Percentiles rank a stretch among this genome's conserved stretches.
Evolutionary conservation across 2,797 vertebrate genomes (phyloP).

Genomic region (Pempheris klunzingeri): DNA sequence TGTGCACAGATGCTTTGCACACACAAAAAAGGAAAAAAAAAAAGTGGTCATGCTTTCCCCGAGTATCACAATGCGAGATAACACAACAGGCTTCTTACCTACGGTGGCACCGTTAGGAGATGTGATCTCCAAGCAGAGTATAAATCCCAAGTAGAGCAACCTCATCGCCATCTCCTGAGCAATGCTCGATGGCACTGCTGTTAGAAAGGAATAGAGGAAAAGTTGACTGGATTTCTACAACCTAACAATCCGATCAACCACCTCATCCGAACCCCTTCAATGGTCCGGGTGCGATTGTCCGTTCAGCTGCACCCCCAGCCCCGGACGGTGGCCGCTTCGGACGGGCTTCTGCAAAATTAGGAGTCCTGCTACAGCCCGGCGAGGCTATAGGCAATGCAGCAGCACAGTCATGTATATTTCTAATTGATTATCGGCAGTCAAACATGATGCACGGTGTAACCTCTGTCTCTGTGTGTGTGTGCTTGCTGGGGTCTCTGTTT

Average conservation of each 20-base stretch:
- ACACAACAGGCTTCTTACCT: constrained; percentile 82
- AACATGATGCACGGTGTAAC: constrained; percentile 77
- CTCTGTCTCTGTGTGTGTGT: constrained; percentile 33
- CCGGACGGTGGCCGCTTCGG: constrained; percentile 64
- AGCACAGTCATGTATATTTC: constrained; percentile 77
- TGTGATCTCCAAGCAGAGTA: constrained; percentile 78
- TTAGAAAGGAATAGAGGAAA: constrained; percentile 73
- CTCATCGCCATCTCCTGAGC: constrained; percentile 85
- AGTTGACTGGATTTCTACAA: constrained; percentile 77
- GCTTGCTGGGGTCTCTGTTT: constrained; percentile 51
- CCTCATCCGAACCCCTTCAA: constrained; percentile 84
- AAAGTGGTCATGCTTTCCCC: constrained; percentile 66
- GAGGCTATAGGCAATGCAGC: constrained; percentile 74
- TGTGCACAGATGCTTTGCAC: constrained; percentile 71
- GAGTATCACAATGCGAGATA: constrained; percentile 69
- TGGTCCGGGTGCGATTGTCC: constrained; percentile 77
- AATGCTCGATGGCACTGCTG: constrained; percentile 80
- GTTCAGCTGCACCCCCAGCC: constrained; percentile 71
- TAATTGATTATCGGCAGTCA: constrained; percentile 77
- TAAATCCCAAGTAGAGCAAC: constrained; percentile 83
- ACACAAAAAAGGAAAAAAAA: neutral
- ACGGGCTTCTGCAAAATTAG: constrained; percentile 44
- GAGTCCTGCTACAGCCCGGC: constrained; percentile 68
- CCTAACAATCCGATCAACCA: constrained; percentile 71
- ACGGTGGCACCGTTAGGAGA: constrained; percentile 77